Evolutionary conservation across 2,113 vertebrate species (phyloP), one percentile per base, ranked within the genome.

Genomic region (Hassar affinis): DNA sequence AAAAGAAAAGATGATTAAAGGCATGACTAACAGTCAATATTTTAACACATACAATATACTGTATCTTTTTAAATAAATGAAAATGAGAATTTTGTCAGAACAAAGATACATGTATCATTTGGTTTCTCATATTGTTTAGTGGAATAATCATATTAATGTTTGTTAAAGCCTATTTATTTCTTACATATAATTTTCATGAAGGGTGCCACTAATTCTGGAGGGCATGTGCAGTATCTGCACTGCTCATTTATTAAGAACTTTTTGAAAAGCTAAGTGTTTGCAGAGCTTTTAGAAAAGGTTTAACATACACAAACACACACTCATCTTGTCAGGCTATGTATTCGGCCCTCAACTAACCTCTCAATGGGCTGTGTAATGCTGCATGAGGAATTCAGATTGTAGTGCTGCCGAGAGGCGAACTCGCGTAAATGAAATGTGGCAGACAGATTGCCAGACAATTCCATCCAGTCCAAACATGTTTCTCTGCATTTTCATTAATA

Each of bases 381-480:
- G 52, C 27, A 2, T 79, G 77, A 79, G 83, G 42, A 35, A 56
- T 79, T 79, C 51, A 54, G 76, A 71, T 78, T 79, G 64, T 30
- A 71, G 51, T 79, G 83, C 38, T 79, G 38, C 38, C 3, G 38
- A 84, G 75, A 84, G 62, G 74, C 82, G 75, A 57, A 76, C 82
- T 47, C 30, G 62, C 14, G 54, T 61, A 84, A 84, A 84, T 84
- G 27, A 79, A 84, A 84, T 71, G 83, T 84, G 83, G 66, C 83
- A 78, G 83, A 84, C 64, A 79, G 83, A 84, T 72, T 79, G 76
- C 83, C 45, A 79, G 61, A 76, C 83, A 84, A 84, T 84, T 79
- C 76, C 42, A 71, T 59, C 66, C 76, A 51, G 76, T 61, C 64
- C 52, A 59, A 27, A 72, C 5, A 20, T 72, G 76, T 84, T 84